phyloP scores from a whole-genome alignment of 2,888 invertebrate genomes.

The Drosophila helvetica region DNA sequence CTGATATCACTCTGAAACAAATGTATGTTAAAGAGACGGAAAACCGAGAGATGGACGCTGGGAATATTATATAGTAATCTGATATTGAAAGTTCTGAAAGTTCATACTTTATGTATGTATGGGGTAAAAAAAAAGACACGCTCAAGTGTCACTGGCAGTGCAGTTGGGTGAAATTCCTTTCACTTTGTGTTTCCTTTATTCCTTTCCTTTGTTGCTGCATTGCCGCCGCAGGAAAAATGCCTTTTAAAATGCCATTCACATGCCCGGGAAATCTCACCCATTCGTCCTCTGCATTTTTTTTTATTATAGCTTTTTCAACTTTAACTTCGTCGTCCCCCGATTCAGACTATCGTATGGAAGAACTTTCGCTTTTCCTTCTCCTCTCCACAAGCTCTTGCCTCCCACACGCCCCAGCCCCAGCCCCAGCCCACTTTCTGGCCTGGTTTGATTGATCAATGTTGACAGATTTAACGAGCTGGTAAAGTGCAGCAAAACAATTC shows the following conservation, averaged over 20 bases:
- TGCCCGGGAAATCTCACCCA: neutral
- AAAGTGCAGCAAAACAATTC: conserved; percentile 79
- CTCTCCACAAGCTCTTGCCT: conserved; percentile 1
- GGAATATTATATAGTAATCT: too few species aligned
- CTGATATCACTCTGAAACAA: too few species aligned
- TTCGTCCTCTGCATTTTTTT: conserved; percentile 10
- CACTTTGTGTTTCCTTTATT: conserved; percentile 13
- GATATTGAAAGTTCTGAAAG: too few species aligned
- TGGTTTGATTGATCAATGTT: conserved; percentile 74
- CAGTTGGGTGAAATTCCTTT: conserved; percentile 44
- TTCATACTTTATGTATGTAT: conserved; percentile 3
- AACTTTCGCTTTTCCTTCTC: conserved; percentile 17
- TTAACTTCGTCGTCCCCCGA: conserved; percentile 2
- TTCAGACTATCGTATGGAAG: conserved; percentile 12
- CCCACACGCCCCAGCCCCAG: neutral
- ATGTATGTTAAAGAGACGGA: too few species aligned
- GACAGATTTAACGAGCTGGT: conserved; percentile 79
- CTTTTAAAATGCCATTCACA: conserved; percentile 36
- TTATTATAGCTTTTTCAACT: conserved; percentile 29
- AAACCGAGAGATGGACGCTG: too few species aligned
- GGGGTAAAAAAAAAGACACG: too few species aligned
- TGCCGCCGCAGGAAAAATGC: neutral
- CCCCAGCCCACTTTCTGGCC: neutral
- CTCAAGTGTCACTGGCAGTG: conserved; percentile 15
- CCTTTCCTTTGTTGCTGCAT: neutral